Conservation (phyloP, 2,113 vertebrate species). For the Malurus elegans region DNA sequence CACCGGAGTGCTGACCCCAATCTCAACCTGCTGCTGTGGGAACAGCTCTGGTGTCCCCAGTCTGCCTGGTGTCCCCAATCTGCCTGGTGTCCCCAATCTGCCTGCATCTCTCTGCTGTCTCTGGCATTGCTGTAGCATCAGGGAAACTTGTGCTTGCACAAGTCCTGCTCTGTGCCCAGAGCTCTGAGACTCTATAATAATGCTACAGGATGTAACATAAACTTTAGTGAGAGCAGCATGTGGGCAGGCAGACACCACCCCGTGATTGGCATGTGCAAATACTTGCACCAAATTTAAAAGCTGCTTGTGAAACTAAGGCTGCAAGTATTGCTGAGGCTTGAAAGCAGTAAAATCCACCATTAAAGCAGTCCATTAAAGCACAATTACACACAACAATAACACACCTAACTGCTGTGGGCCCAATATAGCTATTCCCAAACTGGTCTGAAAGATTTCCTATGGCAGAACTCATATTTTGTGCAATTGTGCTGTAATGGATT, state of each 20-base stretch:
- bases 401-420: not conserved
- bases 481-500: not conserved
- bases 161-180: not conserved
- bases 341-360: not conserved
- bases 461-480: not conserved
- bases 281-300: not conserved
- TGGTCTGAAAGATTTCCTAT: not conserved
- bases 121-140: not conserved
- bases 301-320: not conserved
- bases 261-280: not conserved
- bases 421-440: not conserved
- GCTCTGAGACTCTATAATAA: not conserved
- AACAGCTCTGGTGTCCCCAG: not conserved
- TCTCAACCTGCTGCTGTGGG: not conserved
- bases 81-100: too few species aligned
- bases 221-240: not conserved
- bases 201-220: not conserved
- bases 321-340: not conserved
- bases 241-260: not conserved
- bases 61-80: not conserved
- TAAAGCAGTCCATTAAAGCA: not conserved
- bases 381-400: not conserved
- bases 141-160: not conserved
- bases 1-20: fast-evolving
- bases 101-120: not conserved